Evolutionary conservation across 2,888 invertebrate genomes (phyloP).

Genomic region (Azorinus chamasolen): DNA sequence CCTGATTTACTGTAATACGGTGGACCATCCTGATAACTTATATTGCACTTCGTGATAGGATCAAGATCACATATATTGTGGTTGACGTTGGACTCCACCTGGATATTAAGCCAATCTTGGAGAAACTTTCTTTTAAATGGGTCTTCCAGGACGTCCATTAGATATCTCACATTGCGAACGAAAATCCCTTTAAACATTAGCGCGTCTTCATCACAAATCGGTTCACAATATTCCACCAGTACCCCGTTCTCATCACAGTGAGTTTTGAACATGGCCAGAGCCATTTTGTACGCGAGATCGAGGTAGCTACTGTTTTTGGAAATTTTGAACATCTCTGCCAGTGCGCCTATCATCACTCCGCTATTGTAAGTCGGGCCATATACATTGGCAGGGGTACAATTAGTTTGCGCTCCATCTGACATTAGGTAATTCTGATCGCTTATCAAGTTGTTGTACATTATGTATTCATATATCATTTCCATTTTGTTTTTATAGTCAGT

Average conservation of each 20-base stretch:
- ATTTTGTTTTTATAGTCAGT: conserved; percentile 49
- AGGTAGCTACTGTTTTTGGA: conserved; percentile 48
- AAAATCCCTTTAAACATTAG: conserved; percentile 75
- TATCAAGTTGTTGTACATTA: conserved; percentile 65
- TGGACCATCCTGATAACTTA: conserved; percentile 70
- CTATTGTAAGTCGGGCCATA: conserved; percentile 68
- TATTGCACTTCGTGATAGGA: conserved; percentile 70
- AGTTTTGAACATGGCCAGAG: conserved; percentile 57
- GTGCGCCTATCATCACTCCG: conserved; percentile 65
- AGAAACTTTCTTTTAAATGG: conserved; percentile 43
- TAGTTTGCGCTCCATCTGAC: conserved; percentile 51
- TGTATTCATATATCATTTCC: conserved; percentile 58
- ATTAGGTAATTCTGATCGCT: conserved; percentile 64
- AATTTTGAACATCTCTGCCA: conserved; percentile 68
- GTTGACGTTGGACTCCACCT: conserved; percentile 54
- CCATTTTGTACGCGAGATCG: conserved; percentile 66
- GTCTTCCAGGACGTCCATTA: conserved; percentile 64
- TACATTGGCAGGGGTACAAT: conserved; percentile 52
- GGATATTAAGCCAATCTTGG: conserved; percentile 64
- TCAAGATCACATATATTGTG: conserved; percentile 64
- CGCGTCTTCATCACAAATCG: conserved; percentile 67
- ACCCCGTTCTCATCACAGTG: conserved; percentile 62
- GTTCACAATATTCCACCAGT: conserved; percentile 69
- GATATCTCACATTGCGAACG: conserved; percentile 64
- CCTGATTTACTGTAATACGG: conserved; percentile 68